phyloP scores from a whole-genome alignment of 2,113 vertebrate genomes.

The Petromus typicus region DNA sequence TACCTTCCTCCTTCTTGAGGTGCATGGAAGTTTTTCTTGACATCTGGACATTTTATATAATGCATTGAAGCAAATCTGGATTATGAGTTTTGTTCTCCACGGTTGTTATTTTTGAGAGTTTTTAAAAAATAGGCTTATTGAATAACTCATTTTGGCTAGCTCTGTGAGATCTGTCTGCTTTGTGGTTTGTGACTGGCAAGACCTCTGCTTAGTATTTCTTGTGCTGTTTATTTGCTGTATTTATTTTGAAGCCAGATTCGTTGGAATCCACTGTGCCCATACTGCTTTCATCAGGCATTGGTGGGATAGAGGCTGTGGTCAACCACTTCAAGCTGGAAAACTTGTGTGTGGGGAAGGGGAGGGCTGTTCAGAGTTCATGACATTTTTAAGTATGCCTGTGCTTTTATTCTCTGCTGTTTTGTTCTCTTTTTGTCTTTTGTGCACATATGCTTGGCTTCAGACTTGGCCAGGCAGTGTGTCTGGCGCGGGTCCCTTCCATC shows the following conservation, averaged over 20 bases:
- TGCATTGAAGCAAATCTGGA: neutral
- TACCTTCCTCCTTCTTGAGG: neutral
- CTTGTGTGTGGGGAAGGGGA: neutral
- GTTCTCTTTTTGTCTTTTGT: neutral
- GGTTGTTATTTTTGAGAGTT: neutral
- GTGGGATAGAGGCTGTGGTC: neutral
- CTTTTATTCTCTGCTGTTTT: neutral
- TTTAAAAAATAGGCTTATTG: neutral
- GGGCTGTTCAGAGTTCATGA: neutral
- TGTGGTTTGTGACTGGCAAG: neutral
- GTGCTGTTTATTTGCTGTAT: neutral
- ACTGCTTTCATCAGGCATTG: neutral
- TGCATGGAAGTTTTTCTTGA: neutral
- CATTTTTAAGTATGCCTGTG: neutral
- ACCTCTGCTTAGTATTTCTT: neutral
- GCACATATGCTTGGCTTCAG: neutral
- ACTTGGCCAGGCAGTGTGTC: neutral
- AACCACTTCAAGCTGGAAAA: neutral
- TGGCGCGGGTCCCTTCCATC: neutral
- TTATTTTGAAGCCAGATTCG: neutral
- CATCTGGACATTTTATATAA: neutral
- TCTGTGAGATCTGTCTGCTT: neutral
- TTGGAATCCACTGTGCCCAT: neutral
- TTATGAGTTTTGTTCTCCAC: neutral
- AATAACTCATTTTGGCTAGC: neutral